Base-by-base conservation (phyloP, 2,797 vertebrate species). In the Sylvia borin region DNA sequence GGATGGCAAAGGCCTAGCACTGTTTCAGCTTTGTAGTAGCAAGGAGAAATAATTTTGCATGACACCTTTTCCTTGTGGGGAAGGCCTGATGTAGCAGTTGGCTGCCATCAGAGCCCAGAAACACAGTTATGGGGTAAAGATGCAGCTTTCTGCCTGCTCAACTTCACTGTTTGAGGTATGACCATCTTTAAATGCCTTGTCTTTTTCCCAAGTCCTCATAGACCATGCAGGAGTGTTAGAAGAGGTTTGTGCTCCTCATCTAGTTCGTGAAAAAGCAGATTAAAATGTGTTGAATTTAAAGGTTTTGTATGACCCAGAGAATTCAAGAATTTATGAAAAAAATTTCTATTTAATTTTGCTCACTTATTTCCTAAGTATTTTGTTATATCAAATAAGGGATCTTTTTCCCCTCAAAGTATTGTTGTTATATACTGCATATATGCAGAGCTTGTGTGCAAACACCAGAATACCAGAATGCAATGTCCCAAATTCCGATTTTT, bases 381-480 rank as follows among this genome's bases (percentile, higher is more conserved):
- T 24, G 2, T 47, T 51, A 19, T 51, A 55, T 26, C 61, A 32
- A 42, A 42, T 50, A 54, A 55, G 19, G 7, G 11, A 43, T 29
- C 16, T 38, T 79, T 79, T 47, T 53, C 2, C 18, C 13, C 26
- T 85, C 58, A 6, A 67, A 20, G 13, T 51, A 47, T 5, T 79
- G 16, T n/a, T 75, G 10, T 45, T 31, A 31, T 43, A 40, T 25
- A 45, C 45, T 75, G 32, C 18, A 32, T 43, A 17, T 32, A 38
- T 34, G 15, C 32, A 78, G 34, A 20, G 8, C 1, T 0, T 29
- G 16, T 47, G 9, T 42, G 18, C 25, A 16, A 19, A n/a, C 2
- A 32, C 11, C 27, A 38, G 58, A 48, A 86, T 31, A 47, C 0
- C 19, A 54, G 25, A 80, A 66, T 47, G 20, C 47, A 48, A 8